These are phyloP conservation scores for Macaria liturata DNA, from an alignment of 2,888 invertebrate genomes.

Conservation along the genomic window DNA sequence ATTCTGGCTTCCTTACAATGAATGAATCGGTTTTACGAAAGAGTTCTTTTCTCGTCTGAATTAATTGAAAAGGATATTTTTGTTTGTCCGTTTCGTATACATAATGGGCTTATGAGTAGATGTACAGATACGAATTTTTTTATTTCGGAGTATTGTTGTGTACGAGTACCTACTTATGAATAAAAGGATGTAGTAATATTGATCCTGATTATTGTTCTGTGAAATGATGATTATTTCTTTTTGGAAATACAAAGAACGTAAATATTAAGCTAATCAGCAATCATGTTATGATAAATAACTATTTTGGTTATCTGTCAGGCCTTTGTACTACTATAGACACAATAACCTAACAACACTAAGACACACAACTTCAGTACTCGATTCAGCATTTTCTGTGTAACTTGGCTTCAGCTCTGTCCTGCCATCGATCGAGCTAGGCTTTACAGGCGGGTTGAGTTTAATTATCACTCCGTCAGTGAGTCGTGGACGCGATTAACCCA, in stretches of 20 bases:
- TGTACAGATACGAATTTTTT: too few relatives aligned
- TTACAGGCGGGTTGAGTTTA: conserved; percentile 23
- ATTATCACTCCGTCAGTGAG: conserved; percentile 34
- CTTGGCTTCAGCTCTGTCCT: too few relatives aligned
- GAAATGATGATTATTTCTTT: too few relatives aligned
- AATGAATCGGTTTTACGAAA: conserved; percentile 9
- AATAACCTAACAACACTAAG: too few relatives aligned
- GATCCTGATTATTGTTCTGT: too few relatives aligned
- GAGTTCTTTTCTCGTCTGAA: conserved; percentile 2
- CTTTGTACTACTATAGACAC: neutral
- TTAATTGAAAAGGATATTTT: conserved; percentile 2
- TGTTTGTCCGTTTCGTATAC: neutral
- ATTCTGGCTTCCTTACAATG: conserved; percentile 20
- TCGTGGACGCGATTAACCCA: conserved; percentile 36
- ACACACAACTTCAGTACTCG: too few relatives aligned
- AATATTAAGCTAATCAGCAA: neutral
- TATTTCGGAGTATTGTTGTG: too few relatives aligned
- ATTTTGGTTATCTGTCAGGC: neutral
- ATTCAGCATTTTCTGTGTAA: too few relatives aligned
- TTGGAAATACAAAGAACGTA: too few relatives aligned
- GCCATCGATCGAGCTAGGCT: neutral
- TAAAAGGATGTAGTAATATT: too few relatives aligned
- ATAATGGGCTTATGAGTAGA: too few relatives aligned
- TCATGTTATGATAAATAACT: neutral
- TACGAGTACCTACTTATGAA: too few relatives aligned